phyloP scores from a whole-genome alignment of 1,140 invertebrate species.

The Drosophila pectinifera region DNA sequence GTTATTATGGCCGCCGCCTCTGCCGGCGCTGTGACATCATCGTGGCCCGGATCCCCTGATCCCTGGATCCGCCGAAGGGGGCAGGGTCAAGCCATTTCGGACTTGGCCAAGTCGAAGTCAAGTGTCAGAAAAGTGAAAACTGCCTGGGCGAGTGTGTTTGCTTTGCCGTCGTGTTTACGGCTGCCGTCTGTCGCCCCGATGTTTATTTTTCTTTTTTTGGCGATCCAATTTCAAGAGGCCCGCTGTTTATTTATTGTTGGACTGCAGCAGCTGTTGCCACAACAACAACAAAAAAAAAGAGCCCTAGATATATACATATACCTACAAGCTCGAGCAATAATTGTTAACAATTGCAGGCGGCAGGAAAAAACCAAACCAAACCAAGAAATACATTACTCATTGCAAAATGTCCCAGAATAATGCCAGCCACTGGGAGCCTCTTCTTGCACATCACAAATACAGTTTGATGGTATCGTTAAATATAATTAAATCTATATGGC shows the following conservation, averaged over 20 bases:
- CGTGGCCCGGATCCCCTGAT: constrained; percentile 33
- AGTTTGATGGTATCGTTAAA: constrained; percentile 65
- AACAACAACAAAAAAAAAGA: constrained; percentile 56
- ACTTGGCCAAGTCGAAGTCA: constrained; percentile 72
- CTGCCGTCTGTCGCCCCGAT: constrained; percentile 39
- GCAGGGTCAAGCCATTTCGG: constrained; percentile 36
- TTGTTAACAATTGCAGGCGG: constrained; percentile 68
- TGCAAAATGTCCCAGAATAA: constrained; percentile 21
- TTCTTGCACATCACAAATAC: constrained; percentile 36
- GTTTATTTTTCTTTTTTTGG: constrained; percentile 80
- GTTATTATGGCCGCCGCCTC: constrained; percentile 52
- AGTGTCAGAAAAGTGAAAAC: constrained; percentile 83
- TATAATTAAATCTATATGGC: constrained; percentile 6
- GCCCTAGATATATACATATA: constrained; percentile 10
- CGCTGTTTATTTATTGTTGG: constrained; percentile 78
- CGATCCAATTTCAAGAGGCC: constrained; percentile 81
- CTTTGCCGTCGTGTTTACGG: constrained; percentile 38
- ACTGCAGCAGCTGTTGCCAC: constrained; percentile 77
- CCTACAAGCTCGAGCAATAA: constrained; percentile 34
- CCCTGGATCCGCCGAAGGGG: constrained; percentile 2
- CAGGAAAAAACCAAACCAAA: constrained; percentile 57
- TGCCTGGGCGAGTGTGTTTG: constrained; percentile 33
- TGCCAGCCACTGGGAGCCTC: too few relatives aligned
- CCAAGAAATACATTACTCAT: constrained; percentile 18
- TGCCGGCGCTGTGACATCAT: constrained; percentile 65